These are phyloP conservation scores for Gandaritis pyraliata DNA, from an alignment of 2,888 invertebrate species.

Conservation along the genomic window DNA sequence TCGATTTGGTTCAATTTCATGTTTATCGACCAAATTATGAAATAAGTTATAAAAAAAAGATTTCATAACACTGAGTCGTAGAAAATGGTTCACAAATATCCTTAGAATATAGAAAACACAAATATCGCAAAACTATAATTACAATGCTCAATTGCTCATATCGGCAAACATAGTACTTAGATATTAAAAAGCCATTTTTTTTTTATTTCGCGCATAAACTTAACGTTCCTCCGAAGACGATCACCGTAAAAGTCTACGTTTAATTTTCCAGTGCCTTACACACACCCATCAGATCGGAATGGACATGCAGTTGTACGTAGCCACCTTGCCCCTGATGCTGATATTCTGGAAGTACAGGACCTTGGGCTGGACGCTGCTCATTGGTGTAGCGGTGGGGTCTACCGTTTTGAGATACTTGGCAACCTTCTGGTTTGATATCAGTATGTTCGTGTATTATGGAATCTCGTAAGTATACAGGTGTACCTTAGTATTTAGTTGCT, in stretches of 20 bases:
- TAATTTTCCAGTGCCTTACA: slow-evolving; percentile 78
- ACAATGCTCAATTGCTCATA: too few species aligned
- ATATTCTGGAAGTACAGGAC: slow-evolving; percentile 72
- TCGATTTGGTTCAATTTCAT: too few species aligned
- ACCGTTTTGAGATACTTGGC: slow-evolving; percentile 75
- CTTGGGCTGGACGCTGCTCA: slow-evolving; percentile 67
- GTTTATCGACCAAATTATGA: too few species aligned
- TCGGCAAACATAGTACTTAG: too few species aligned
- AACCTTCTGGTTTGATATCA: slow-evolving; percentile 77
- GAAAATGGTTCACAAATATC: too few species aligned
- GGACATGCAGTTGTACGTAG: slow-evolving; percentile 84
- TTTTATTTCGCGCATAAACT: too few species aligned
- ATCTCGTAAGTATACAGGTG: slow-evolving; percentile 85
- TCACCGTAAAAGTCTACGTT: not conserved
- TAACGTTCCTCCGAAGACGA: too few species aligned
- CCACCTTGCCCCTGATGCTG: slow-evolving; percentile 76
- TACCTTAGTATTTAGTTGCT: slow-evolving; percentile 19
- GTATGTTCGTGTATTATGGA: slow-evolving; percentile 83
- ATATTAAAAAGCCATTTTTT: too few species aligned
- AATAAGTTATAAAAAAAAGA: too few species aligned
- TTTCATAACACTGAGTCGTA: too few species aligned
- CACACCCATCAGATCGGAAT: slow-evolving; percentile 85
- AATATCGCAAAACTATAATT: too few species aligned
- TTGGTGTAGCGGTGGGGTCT: slow-evolving; percentile 67
- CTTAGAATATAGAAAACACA: too few species aligned